Base-by-base conservation (phyloP, 2,113 vertebrate species). In the Emydura subglobosa region DNA sequence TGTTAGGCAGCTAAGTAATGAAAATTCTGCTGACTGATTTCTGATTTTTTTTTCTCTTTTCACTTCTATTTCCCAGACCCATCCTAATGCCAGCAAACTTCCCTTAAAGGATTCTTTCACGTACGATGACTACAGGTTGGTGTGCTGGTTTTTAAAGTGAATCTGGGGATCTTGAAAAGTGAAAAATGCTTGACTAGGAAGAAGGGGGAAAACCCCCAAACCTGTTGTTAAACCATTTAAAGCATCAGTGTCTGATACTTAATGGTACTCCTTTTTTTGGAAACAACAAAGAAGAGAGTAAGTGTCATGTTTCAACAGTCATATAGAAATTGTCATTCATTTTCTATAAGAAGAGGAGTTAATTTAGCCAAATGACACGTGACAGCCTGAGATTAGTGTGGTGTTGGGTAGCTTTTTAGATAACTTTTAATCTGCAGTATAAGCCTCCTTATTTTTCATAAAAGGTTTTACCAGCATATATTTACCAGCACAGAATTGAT, bases 51-150 rank as follows among this genome's bases (percentile, higher is more conserved):
- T 95, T 95, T 96, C 95, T 96, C 90, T 96, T 85, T 94, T 86
- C 94, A 96, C 97, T 95, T 97, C 86, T 44, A 29, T 97, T 98
- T 98, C 96, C 94, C 98, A 99, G 99, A 99, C 99, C 97, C 99
- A 99, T 98, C 99, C 99, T 78, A 99, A 99, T 84, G 99, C 99
- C 98, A 99, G 98, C 98, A 99, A 99, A 97, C 98, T 99, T 97
- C 99, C 99, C 96, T 97, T 99, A 98, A 99, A 99, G 98, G 99
- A 99, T 97, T 98, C 99, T 97, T 99, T 99, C 98, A 99, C 99
- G 83, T 99, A 99, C 47, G 99, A 99, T 6, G 99, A 99, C 98
- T 99, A 99, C 99, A 99, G 99, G 99, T 99, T 96, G 96, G 99
- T 99, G 93, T 95, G 59, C 59, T 51, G 12, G 53, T 53, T 65